Evolutionary conservation across 1,140 invertebrate species (phyloP), one percentile per base, ranked within the genome.

Genomic region (Tenebrio molitor): DNA sequence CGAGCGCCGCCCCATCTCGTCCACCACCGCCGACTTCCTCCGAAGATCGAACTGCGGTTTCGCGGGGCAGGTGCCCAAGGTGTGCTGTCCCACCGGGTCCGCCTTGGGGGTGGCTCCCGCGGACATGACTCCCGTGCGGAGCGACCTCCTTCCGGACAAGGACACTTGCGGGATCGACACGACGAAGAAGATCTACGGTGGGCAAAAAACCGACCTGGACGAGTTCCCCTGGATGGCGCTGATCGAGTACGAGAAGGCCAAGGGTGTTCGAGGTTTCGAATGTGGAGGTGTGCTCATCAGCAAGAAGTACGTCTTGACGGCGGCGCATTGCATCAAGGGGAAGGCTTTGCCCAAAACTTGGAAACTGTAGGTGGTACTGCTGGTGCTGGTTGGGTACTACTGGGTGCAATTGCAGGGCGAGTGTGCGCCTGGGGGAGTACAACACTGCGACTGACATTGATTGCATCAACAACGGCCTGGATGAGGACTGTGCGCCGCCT

Each of bases 311-410:
- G 83, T 90, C 1, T 71, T 90, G 16, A 97, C 95, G 0, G 95
- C 95, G 0, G 93, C 92, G 0, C 95, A 97, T 81, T 97, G 95
- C 77, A 84, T 97, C 2, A 88, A 88, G 71, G 89, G 89, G 12
- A 85, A 85, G 12, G 85, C 86, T 53, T 76, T 89, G 36, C 87
- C 88, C 2, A 76, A 69, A 15, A 83, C 77, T 5, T 90, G 86
- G 87, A 80, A 75, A 5, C 70, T 88, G 82, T 87, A 81, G 84
- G 84, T 83, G n/a, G n/a, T n/a, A n/a, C n/a, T n/a, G n/a, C n/a
- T n/a, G n/a, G n/a, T n/a, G n/a, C n/a, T n/a, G 16, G n/a, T n/a
- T 2, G 5, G n/a, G n/a, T n/a, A n/a, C n/a, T n/a, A n/a, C n/a
- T n/a, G n/a, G n/a, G n/a, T n/a, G n/a, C n/a, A n/a, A 66, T 78